These are phyloP conservation scores for Martes martes DNA, from an alignment of 2,113 vertebrate genomes.

Conservation along the genomic window DNA sequence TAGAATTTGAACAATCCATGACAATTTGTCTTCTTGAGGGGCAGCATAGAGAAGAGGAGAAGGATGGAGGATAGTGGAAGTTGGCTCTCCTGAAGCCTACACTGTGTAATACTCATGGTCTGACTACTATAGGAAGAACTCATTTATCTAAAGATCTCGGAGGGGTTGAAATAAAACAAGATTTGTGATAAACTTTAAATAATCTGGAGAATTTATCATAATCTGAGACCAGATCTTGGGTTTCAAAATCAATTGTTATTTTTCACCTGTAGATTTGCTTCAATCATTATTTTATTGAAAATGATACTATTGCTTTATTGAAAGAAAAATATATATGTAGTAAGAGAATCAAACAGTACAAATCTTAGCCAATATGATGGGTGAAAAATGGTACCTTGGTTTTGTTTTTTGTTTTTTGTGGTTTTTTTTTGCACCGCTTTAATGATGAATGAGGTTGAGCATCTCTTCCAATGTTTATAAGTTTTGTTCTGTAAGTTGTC, in stretches of 20 bases:
- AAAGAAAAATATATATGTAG: background rate
- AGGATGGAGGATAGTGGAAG: too few species aligned
- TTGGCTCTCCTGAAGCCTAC: background rate
- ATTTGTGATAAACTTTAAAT: background rate
- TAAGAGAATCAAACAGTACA: background rate
- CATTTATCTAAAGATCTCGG: background rate
- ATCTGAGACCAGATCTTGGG: background rate
- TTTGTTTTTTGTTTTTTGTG: background rate
- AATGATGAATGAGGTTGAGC: background rate
- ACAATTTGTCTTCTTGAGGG: background rate
- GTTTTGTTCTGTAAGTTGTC: background rate
- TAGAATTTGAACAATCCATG: background rate
- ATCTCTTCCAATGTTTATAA: background rate
- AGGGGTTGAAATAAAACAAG: background rate
- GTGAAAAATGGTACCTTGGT: background rate
- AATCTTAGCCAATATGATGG: background rate
- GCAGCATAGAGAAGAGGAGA: background rate
- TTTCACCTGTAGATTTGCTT: background rate
- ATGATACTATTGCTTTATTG: background rate
- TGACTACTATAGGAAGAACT: background rate
- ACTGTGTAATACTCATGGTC: background rate
- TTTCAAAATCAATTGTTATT: constrained; percentile 26
- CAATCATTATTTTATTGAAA: background rate
- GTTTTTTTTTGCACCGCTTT: background rate
- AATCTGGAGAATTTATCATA: background rate